Evolutionary conservation across 2,888 invertebrate species (phyloP).

Genomic region (Diarsia rubi): DNA sequence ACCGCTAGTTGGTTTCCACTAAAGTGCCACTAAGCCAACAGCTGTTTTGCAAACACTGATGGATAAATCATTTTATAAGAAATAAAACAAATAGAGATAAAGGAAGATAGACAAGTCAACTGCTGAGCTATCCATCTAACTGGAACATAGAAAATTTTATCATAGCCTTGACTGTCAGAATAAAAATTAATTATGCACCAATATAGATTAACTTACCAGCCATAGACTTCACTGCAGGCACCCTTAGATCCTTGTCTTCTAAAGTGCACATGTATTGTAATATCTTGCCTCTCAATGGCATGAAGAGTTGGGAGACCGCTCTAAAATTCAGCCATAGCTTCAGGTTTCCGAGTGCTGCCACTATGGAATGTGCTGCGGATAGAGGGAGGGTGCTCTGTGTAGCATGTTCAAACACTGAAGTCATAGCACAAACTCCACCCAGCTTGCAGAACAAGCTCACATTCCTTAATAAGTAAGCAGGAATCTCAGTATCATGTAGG

Average conservation of each 20-base stretch:
- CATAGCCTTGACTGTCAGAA: neutral
- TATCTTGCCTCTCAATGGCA: slow-evolving; percentile 96
- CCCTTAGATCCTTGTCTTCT: slow-evolving; percentile 97
- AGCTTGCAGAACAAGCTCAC: slow-evolving; percentile 98
- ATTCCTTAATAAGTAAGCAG: slow-evolving; percentile 96
- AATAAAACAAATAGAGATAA: neutral
- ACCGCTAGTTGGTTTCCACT: neutral
- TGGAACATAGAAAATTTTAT: neutral
- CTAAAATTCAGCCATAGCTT: slow-evolving; percentile 98
- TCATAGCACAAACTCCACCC: slow-evolving; percentile 97
- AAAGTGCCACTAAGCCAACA: neutral
- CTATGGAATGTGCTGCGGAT: slow-evolving; percentile 97
- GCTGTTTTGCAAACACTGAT: neutral
- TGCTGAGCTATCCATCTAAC: neutral
- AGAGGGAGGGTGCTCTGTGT: slow-evolving; percentile 94
- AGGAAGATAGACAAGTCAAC: neutral
- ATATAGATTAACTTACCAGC: slow-evolving; percentile 92
- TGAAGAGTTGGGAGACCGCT: slow-evolving; percentile 96
- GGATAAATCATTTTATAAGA: too few species aligned
- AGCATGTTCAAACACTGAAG: slow-evolving; percentile 95
- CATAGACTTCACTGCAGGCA: slow-evolving; percentile 97
- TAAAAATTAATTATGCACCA: neutral
- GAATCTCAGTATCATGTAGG: slow-evolving; percentile 98
- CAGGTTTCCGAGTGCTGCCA: slow-evolving; percentile 97
- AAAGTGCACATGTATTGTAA: slow-evolving; percentile 98